These are phyloP conservation scores for Gasterosteus nipponicus DNA, from an alignment of 2,113 vertebrate species.

Conservation along the genomic window DNA sequence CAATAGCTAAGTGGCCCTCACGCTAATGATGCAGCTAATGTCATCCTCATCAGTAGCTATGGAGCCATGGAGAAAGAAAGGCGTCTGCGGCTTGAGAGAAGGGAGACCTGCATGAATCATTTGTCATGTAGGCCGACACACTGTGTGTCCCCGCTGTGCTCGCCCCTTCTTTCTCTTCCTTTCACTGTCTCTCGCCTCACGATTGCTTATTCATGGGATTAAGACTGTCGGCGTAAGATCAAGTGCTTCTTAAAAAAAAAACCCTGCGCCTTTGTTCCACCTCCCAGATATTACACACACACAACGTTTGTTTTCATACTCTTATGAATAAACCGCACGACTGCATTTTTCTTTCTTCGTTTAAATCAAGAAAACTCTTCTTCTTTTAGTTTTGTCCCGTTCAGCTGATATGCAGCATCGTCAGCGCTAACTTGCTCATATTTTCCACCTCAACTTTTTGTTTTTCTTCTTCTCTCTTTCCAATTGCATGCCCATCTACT, in stretches of 20 bases:
- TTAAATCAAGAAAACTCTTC: background rate
- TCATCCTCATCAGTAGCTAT: conserved; percentile 59
- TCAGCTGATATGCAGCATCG: background rate
- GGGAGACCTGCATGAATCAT: conserved; percentile 66
- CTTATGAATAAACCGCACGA: background rate
- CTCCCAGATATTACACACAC: conserved; percentile 5
- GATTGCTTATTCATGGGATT: conserved; percentile 78
- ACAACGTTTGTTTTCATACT: conserved; percentile 40
- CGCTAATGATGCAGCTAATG: conserved; percentile 54
- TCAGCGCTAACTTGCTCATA: background rate
- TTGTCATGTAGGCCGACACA: conserved; percentile 69
- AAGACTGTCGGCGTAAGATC: conserved; percentile 68
- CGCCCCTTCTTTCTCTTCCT: conserved; percentile 46
- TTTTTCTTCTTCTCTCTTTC: conserved; percentile 18
- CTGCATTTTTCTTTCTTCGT: background rate
- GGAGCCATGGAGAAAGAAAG: conserved; percentile 19
- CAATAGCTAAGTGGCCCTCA: background rate
- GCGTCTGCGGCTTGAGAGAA: conserved; percentile 53
- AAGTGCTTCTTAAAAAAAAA: conserved; percentile 60
- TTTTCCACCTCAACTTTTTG: conserved; percentile 10
- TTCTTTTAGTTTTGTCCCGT: background rate
- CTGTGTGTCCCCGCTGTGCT: conserved; percentile 48
- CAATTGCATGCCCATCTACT: conserved; percentile 25
- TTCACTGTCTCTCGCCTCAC: conserved; percentile 40
- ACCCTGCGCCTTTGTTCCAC: conserved; percentile 26